Percentiles rank a stretch among this genome's conserved stretches.
Conservation (phyloP, 1,140 invertebrate species). For the Saxidomus purpurata region DNA sequence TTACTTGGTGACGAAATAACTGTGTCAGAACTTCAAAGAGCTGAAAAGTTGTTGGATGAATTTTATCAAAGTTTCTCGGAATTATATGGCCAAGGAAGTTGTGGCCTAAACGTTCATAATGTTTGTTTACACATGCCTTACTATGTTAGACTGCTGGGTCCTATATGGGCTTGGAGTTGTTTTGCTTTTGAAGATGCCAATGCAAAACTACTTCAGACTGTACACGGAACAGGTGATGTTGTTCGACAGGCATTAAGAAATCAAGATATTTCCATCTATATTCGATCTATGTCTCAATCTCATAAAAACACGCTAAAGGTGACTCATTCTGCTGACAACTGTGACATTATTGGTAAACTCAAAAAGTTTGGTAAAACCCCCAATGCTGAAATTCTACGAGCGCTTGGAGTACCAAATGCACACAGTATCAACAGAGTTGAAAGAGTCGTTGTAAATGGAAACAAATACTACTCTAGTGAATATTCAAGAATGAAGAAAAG, state of each 20-base stretch:
- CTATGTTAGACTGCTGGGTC: slow-evolving; percentile 29
- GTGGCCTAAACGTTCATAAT: slow-evolving; percentile 62
- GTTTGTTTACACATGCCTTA: slow-evolving; percentile 42
- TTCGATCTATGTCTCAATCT: not conserved
- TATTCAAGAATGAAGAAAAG: slow-evolving; percentile 58
- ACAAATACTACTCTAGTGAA: slow-evolving; percentile 12
- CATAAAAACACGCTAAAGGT: slow-evolving; percentile 38
- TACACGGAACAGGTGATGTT: slow-evolving; percentile 68
- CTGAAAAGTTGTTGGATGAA: slow-evolving; percentile 35
- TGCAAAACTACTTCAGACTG: slow-evolving; percentile 55
- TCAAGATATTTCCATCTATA: slow-evolving; percentile 42
- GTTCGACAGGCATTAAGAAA: slow-evolving; percentile 41
- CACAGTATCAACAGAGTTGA: not conserved
- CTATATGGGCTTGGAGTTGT: slow-evolving; percentile 69
- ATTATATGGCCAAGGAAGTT: slow-evolving; percentile 25
- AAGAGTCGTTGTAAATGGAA: slow-evolving; percentile 33
- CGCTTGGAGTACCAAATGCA: not conserved
- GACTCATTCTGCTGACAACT: slow-evolving; percentile 35
- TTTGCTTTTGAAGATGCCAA: slow-evolving; percentile 68
- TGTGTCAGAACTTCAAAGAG: not conserved
- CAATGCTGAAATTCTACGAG: slow-evolving; percentile 21
- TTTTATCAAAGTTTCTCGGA: slow-evolving; percentile 17
- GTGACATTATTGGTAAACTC: slow-evolving; percentile 51
- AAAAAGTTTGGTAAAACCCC: slow-evolving; percentile 7
- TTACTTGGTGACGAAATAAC: slow-evolving; percentile 48